Evolutionary conservation across 1,140 invertebrate genomes (phyloP).

Genomic region (Armadillidium nasatum): DNA sequence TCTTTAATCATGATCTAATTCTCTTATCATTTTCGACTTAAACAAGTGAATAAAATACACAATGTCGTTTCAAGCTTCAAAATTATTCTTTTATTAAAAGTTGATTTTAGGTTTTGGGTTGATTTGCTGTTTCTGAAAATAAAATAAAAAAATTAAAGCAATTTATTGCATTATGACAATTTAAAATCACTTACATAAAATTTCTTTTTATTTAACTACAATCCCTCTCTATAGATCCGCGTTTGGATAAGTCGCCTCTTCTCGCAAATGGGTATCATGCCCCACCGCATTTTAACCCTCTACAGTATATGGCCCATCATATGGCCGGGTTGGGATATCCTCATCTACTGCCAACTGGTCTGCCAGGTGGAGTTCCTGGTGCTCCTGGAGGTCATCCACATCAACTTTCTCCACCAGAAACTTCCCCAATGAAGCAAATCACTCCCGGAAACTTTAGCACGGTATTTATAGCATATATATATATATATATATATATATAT

Average conservation of each 20-base stretch:
- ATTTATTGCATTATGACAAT: too few species aligned
- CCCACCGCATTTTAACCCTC: slow-evolving; percentile 44
- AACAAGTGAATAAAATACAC: too few species aligned
- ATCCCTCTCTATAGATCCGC: too few species aligned
- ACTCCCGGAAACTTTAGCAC: slow-evolving; percentile 39
- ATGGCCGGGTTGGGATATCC: slow-evolving; percentile 43
- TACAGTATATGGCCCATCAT: slow-evolving; percentile 44
- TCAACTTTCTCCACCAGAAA: slow-evolving; percentile 37
- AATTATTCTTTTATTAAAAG: too few species aligned
- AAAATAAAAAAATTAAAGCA: too few species aligned
- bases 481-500: slow-evolving; percentile 3
- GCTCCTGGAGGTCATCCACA: slow-evolving; percentile 32
- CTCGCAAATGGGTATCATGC: slow-evolving; percentile 91
- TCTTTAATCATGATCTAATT: too few species aligned
- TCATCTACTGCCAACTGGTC: slow-evolving; percentile 37
- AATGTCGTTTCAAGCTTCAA: too few species aligned
- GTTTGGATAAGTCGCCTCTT: slow-evolving; percentile 83
- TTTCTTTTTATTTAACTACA: too few species aligned
- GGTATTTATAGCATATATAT: slow-evolving; percentile 25
- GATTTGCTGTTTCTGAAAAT: too few species aligned
- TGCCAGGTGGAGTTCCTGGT: slow-evolving; percentile 36
- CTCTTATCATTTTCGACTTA: too few species aligned
- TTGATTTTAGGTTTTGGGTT: too few species aligned
- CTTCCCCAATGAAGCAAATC: slow-evolving; percentile 40
- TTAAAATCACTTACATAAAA: too few species aligned